Evolutionary conservation across 2,113 vertebrate genomes (phyloP).

Genomic region (Diglossa brunneiventris): DNA sequence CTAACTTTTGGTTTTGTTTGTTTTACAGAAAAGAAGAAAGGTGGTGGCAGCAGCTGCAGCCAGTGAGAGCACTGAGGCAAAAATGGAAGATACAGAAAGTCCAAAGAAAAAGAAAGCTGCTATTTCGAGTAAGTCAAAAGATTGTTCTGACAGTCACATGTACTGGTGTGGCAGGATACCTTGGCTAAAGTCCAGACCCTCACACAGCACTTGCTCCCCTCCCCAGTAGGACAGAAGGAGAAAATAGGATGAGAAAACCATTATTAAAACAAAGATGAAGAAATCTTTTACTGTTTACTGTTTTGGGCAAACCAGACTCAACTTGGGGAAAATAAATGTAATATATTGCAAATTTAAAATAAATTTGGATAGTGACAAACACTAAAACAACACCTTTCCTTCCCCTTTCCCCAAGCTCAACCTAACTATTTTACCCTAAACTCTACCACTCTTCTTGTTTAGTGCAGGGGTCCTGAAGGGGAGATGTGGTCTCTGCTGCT

Average conservation of each 20-base stretch:
- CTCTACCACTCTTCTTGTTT: background rate
- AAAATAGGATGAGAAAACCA: background rate
- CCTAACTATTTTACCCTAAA: background rate
- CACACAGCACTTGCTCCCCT: background rate
- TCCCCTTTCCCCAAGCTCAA: background rate
- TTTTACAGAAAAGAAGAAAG: slow-evolving; percentile 54
- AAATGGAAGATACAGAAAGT: slow-evolving; percentile 48
- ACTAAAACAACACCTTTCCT: background rate
- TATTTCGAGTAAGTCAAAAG: slow-evolving; percentile 65
- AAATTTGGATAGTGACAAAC: background rate
- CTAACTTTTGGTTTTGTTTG: background rate
- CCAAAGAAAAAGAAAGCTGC: background rate
- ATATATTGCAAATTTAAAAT: background rate
- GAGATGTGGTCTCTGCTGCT: background rate
- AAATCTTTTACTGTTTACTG: background rate
- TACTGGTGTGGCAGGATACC: background rate
- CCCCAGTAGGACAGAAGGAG: background rate
- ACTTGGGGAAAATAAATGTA: background rate
- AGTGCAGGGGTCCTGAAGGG: background rate
- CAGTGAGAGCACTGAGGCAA: background rate
- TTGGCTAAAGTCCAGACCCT: background rate
- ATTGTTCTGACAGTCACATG: background rate
- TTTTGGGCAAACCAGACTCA: background rate
- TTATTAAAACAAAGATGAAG: background rate
- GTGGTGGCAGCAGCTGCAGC: background rate